These are phyloP conservation scores for Notodonta dromedarius DNA, from an alignment of 2,888 invertebrate genomes.

Conservation along the genomic window DNA sequence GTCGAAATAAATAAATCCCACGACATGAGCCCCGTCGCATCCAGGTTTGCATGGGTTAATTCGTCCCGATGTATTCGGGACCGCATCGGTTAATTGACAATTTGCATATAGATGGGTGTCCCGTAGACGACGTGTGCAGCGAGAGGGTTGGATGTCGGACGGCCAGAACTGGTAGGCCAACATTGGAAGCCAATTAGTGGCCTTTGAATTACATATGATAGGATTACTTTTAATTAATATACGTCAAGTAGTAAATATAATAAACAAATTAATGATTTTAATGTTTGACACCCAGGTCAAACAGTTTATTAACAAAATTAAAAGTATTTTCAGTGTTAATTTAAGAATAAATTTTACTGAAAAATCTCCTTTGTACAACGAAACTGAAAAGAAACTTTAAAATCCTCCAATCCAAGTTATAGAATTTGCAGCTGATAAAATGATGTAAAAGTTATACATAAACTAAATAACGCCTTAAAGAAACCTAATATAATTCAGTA, in stretches of 20 bases:
- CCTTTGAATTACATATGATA: background rate
- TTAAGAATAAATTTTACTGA: too few relatives aligned
- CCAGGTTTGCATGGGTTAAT: slow-evolving; percentile 27
- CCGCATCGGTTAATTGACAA: slow-evolving; percentile 38
- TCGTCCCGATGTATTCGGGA: slow-evolving; percentile 23
- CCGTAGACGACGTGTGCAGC: background rate
- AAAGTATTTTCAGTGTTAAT: too few relatives aligned
- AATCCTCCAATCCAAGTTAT: too few relatives aligned
- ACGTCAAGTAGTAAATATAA: too few relatives aligned
- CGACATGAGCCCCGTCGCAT: slow-evolving; percentile 4
- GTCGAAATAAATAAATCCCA: slow-evolving; percentile 10
- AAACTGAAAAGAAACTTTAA: too few relatives aligned
- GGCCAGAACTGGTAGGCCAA: background rate
- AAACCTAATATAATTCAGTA: slow-evolving; percentile 13
- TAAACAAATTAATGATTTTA: too few relatives aligned
- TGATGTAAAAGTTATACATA: too few relatives aligned
- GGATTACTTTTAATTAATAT: background rate
- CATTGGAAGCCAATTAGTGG: background rate
- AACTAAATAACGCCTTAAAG: too few relatives aligned
- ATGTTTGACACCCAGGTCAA: too few relatives aligned
- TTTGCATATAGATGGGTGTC: slow-evolving; percentile 40
- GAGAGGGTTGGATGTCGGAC: background rate
- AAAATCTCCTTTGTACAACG: too few relatives aligned
- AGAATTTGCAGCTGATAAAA: too few relatives aligned
- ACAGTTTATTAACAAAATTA: too few relatives aligned